A percentile compares a stretch with the other conserved stretches of the same genome.
Evolutionary conservation across 1,140 invertebrate genomes (phyloP).

Genomic region (Zaprionus taronus): DNA sequence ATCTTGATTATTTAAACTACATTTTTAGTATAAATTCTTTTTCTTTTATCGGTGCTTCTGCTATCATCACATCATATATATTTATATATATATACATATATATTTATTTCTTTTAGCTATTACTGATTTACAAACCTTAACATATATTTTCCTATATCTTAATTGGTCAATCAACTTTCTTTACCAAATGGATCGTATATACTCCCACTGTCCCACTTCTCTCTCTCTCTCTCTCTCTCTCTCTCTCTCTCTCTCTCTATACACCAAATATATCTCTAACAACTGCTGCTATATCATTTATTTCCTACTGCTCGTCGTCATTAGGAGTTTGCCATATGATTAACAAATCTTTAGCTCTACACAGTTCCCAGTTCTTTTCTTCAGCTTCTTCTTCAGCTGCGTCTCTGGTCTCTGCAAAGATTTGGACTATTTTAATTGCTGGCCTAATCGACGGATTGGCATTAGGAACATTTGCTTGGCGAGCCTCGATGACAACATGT

Average conservation of each 20-base stretch:
- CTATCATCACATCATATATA: no score
- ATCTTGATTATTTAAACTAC: neutral
- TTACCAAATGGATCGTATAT: neutral
- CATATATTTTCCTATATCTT: neutral
- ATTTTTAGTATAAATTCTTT: neutral
- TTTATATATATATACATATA: neutral
- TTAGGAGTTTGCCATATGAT: neutral
- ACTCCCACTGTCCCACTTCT: no score
- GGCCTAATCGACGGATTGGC: conserved; percentile 7
- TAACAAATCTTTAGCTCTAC: neutral
- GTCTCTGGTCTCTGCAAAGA: neutral
- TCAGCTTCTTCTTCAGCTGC: neutral
- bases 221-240: no score
- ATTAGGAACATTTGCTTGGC: neutral
- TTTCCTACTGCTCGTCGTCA: neutral
- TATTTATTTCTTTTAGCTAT: neutral
- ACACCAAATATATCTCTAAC: neutral
- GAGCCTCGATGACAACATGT: conserved; percentile 6
- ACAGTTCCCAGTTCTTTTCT: neutral
- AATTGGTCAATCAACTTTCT: neutral
- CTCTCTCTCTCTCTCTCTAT: no score
- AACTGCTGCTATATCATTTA: neutral
- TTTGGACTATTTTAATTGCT: conserved; percentile 2
- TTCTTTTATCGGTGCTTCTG: neutral
- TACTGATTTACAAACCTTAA: no score